Conservation (phyloP, 2,113 vertebrate species). For the Lanius collurio region DNA sequence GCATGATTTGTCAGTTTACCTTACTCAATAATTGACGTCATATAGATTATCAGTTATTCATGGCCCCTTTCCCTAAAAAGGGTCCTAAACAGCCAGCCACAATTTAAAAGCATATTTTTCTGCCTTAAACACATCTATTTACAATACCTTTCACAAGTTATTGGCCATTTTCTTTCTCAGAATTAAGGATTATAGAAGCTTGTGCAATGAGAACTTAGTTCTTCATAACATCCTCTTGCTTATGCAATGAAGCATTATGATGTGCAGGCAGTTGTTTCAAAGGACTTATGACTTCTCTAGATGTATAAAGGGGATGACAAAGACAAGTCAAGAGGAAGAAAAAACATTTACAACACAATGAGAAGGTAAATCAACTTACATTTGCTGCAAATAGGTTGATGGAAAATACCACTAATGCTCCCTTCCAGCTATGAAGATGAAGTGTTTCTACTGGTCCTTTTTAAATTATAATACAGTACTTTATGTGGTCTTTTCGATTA, state of each 20-base stretch:
- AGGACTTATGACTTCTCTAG: slow-evolving; percentile 45
- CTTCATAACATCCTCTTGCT: slow-evolving; percentile 64
- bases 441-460: neutral
- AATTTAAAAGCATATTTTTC: slow-evolving; percentile 46
- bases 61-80: slow-evolving; percentile 20
- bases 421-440: slow-evolving; percentile 23
- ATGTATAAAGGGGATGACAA: slow-evolving; percentile 54
- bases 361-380: slow-evolving; percentile 63
- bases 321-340: slow-evolving; percentile 50
- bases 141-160: slow-evolving; percentile 48
- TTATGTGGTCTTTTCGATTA: neutral
- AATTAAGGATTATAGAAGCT: slow-evolving; percentile 63
- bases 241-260: slow-evolving; percentile 55
- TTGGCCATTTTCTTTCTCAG: slow-evolving; percentile 58
- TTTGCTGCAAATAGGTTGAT: slow-evolving; percentile 56
- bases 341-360: slow-evolving; percentile 58
- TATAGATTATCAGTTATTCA: slow-evolving; percentile 25
- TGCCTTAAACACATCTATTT: slow-evolving; percentile 44
- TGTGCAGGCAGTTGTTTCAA: slow-evolving; percentile 38
- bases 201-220: slow-evolving; percentile 47
- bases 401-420: slow-evolving; percentile 34
- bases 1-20: slow-evolving; percentile 15
- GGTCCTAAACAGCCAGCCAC: slow-evolving; percentile 27
- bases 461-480: neutral
- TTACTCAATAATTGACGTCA: slow-evolving; percentile 42